Percentiles rank a stretch among this genome's conserved stretches.
These are phyloP conservation scores for Nanorana parkeri DNA, from an alignment of 2,113 vertebrate genomes.

Conservation along the genomic window DNA sequence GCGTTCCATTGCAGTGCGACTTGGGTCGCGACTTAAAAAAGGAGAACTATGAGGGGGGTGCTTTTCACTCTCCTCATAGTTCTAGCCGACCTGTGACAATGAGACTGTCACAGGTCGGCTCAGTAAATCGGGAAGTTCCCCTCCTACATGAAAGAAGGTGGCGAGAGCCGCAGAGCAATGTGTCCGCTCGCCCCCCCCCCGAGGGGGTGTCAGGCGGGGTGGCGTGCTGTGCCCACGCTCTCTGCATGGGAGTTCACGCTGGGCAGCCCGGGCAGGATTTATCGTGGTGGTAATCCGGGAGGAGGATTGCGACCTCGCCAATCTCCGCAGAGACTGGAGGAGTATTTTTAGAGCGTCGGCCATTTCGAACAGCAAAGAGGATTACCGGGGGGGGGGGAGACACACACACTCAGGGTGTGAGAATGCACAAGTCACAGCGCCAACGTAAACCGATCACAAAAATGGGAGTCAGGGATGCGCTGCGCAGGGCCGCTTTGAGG, in stretches of 20 bases:
- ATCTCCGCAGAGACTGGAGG: conserved; percentile 37
- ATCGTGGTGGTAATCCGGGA: conserved; percentile 48
- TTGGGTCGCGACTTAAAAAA: too few relatives aligned
- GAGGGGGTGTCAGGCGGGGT: background rate
- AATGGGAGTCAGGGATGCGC: background rate
- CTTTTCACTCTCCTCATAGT: too few relatives aligned
- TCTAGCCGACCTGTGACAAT: too few relatives aligned
- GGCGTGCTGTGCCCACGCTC: background rate
- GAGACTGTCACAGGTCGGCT: too few relatives aligned
- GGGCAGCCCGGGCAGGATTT: conserved; percentile 24
- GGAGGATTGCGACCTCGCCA: conserved; percentile 47
- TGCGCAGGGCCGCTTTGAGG: too few relatives aligned
- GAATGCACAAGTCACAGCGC: background rate
- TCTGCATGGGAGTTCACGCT: background rate
- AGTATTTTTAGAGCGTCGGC: conserved; percentile 53
- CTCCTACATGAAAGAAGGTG: too few relatives aligned
- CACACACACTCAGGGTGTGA: conserved; percentile 36
- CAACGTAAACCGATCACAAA: background rate
- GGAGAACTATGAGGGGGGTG: too few relatives aligned
- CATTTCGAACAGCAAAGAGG: conserved; percentile 34
- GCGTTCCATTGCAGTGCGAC: too few relatives aligned
- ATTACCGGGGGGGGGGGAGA: conserved; percentile 37
- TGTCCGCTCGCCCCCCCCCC: background rate
- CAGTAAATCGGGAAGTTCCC: too few relatives aligned
- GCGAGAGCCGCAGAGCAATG: too few relatives aligned